These are phyloP conservation scores for Chromis chromis DNA, from an alignment of 2,797 vertebrate genomes.

Conservation along the genomic window DNA sequence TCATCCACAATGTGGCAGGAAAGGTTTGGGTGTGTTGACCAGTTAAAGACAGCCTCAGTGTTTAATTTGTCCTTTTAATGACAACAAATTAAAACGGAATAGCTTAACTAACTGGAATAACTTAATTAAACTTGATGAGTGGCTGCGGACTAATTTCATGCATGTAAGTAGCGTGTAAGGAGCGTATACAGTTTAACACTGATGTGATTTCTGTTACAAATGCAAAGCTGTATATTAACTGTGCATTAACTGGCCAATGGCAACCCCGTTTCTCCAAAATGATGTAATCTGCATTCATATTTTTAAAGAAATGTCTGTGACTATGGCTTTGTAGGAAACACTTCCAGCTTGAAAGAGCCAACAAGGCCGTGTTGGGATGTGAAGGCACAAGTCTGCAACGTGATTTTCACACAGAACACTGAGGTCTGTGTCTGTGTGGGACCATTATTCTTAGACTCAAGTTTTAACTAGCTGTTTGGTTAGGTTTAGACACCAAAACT, in stretches of 20 bases:
- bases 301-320: too few relatives aligned
- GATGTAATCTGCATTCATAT: too few relatives aligned
- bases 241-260: conserved; percentile 1
- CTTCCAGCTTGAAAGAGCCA: too few relatives aligned
- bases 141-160: conserved; percentile 24
- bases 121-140: not conserved
- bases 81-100: conserved; percentile 4
- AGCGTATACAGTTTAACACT: not conserved
- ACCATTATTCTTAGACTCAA: too few relatives aligned
- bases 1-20: conserved; percentile 6
- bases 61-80: not conserved
- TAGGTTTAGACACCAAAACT: too few relatives aligned
- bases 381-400: too few relatives aligned
- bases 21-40: conserved; percentile 13
- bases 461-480: too few relatives aligned
- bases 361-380: too few relatives aligned
- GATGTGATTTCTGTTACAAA: not conserved
- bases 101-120: not conserved
- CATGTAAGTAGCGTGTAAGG: conserved; percentile 4
- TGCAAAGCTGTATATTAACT: conserved; percentile 14
- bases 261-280: too few relatives aligned
- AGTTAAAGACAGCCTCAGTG: not conserved
- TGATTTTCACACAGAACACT: too few relatives aligned
- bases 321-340: too few relatives aligned
- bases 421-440: too few relatives aligned